Percentiles rank a stretch among this genome's conserved stretches.
These are phyloP conservation scores for Rousettus madagascariensis DNA, from an alignment of 2,797 vertebrate species.

Conservation along the genomic window DNA sequence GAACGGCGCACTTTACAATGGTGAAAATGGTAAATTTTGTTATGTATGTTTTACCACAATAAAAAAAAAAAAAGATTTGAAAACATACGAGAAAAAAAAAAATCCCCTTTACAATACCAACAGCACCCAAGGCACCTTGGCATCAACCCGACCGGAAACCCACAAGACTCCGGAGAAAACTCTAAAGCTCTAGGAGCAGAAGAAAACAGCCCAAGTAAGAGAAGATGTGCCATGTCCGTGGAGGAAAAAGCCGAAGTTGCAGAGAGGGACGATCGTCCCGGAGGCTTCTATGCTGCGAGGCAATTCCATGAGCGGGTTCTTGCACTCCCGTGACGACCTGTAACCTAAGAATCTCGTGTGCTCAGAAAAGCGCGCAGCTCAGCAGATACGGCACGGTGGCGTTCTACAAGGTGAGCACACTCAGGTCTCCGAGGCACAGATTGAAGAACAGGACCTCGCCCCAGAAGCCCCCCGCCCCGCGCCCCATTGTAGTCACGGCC, in stretches of 20 bases:
- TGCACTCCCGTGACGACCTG: not conserved
- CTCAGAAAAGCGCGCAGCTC: not conserved
- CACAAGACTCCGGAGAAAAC: not conserved
- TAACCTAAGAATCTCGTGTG: not conserved
- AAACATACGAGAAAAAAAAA: slow-evolving; percentile 23
- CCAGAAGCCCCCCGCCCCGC: not conserved
- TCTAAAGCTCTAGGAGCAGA: not conserved
- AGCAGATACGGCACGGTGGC: not conserved
- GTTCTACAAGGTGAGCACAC: not conserved
- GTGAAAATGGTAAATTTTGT: not conserved
- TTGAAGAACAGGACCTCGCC: not conserved
- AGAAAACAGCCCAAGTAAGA: not conserved
- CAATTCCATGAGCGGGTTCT: not conserved
- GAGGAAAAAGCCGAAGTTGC: not conserved
- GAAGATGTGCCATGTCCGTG: slow-evolving; percentile 54
- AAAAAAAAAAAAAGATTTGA: not conserved
- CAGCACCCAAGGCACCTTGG: not conserved
- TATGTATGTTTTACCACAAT: not conserved
- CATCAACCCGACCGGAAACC: not conserved
- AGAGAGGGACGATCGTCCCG: not conserved
- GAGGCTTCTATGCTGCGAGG: not conserved
- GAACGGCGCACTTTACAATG: not conserved
- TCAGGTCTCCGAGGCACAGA: not conserved
- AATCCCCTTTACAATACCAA: not conserved
- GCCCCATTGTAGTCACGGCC: not conserved